Percentiles rank a stretch among this genome's conserved stretches.
These are phyloP conservation scores for Pseudotriccus pelzelni DNA, from an alignment of 2,797 vertebrate species.

Conservation along the genomic window DNA sequence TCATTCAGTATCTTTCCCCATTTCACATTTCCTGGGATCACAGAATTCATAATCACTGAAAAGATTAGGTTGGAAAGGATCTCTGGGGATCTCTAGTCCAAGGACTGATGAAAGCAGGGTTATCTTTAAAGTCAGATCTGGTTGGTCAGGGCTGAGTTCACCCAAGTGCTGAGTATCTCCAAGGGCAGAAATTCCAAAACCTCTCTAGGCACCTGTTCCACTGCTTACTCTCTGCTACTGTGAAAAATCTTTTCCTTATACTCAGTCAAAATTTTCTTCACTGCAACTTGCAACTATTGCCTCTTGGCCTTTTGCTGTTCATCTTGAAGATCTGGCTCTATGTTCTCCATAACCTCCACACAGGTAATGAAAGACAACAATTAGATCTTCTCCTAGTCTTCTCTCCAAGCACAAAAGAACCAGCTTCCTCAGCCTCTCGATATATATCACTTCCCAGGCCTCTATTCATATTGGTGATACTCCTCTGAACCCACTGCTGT, in stretches of 20 bases:
- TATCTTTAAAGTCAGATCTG: neutral
- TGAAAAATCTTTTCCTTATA: neutral
- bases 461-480: neutral
- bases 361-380: neutral
- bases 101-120: neutral
- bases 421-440: neutral
- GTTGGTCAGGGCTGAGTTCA: neutral
- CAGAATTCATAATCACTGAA: neutral
- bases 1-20: neutral
- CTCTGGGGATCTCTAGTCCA: neutral
- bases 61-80: neutral
- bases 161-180: neutral
- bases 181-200: neutral
- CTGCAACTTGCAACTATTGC: neutral
- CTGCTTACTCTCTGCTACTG: neutral
- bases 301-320: neutral
- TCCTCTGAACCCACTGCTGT: neutral
- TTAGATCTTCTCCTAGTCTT: neutral
- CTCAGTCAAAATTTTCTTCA: neutral
- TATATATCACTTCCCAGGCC: neutral
- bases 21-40: neutral
- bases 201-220: neutral
- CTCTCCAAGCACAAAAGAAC: neutral
- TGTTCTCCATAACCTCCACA: accelerated
- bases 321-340: neutral